Evolutionary conservation across 2,113 vertebrate genomes (phyloP).

Genomic region (Pseudonaja textilis): DNA sequence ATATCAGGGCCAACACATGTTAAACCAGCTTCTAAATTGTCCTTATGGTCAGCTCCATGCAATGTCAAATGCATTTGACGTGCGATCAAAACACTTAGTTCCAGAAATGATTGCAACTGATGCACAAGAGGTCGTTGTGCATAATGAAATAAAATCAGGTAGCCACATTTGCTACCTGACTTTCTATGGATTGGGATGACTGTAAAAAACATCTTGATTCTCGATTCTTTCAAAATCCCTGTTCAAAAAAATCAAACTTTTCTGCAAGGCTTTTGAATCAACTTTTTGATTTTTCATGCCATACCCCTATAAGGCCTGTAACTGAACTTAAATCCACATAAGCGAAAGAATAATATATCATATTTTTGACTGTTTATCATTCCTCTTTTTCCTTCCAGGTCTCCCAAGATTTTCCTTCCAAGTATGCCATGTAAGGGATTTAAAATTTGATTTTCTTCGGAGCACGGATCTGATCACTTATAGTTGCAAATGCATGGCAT

Average conservation of each 20-base stretch:
- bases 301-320: background rate
- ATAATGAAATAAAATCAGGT: background rate
- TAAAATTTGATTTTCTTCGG: background rate
- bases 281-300: background rate
- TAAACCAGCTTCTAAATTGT: background rate
- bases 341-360: background rate
- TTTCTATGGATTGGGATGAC: background rate
- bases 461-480: background rate
- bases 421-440: background rate
- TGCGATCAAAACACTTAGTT: background rate
- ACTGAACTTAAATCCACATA: background rate
- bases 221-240: background rate
- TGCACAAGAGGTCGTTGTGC: background rate
- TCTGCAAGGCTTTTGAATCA: background rate
- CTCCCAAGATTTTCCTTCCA: background rate
- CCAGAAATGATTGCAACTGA: background rate
- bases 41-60: background rate
- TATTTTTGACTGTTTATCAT: background rate
- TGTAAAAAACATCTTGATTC: background rate
- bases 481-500: background rate
- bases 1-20: background rate
- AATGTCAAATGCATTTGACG: background rate
- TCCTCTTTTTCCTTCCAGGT: background rate
- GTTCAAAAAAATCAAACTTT: background rate
- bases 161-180: background rate